phyloP scores from a whole-genome alignment of 1,140 invertebrate species.

The Aphidius gifuensis region DNA sequence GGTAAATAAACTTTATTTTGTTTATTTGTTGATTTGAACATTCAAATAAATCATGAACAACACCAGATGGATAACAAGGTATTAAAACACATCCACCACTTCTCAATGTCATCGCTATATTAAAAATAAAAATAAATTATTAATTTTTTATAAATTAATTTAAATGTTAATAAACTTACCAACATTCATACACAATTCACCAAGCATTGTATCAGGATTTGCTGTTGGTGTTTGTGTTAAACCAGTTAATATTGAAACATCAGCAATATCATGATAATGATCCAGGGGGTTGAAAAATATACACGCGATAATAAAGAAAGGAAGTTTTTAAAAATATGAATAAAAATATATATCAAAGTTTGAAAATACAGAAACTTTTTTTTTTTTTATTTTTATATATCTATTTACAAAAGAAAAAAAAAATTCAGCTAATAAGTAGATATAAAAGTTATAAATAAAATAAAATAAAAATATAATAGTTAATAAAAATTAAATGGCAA shows the following conservation, averaged over 20 bases:
- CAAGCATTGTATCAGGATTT: conserved; percentile 93
- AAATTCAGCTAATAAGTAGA: background rate
- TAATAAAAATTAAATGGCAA: no score
- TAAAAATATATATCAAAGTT: conserved; percentile 9
- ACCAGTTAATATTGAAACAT: conserved; percentile 88
- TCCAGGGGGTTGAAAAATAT: conserved; percentile 18
- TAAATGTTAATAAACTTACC: conserved; percentile 53
- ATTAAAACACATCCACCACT: conserved; percentile 92
- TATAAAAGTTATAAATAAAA: background rate
- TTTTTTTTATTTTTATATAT: background rate
- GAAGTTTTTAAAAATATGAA: conserved; percentile 20
- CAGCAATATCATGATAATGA: no score
- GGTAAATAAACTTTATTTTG: conserved; percentile 89
- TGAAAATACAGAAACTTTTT: background rate
- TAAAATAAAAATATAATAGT: background rate
- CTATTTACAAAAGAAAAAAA: background rate
- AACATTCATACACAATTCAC: conserved; percentile 90
- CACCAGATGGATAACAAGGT: conserved; percentile 93
- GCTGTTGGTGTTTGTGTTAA: conserved; percentile 90
- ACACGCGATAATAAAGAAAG: conserved; percentile 27
- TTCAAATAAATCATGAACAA: conserved; percentile 97
- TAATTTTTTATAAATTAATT: background rate
- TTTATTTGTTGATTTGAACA: conserved; percentile 79
- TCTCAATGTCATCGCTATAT: conserved; percentile 67
- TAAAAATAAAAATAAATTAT: conserved; percentile 12